phyloP scores from a whole-genome alignment of 2,888 invertebrate species.

The Cephus spinipes region DNA sequence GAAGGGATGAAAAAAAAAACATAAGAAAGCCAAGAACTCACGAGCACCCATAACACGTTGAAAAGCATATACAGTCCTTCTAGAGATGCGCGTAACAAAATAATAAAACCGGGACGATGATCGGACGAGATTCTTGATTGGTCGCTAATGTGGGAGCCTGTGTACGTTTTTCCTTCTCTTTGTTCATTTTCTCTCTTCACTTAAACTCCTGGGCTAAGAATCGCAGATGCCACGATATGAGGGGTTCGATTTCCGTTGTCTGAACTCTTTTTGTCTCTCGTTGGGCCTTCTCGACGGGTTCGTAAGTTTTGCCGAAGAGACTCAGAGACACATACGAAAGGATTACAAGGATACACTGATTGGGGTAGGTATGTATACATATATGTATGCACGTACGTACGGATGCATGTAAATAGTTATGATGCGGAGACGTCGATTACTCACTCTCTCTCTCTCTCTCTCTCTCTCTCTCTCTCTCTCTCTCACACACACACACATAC shows the following conservation, averaged over 20 bases:
- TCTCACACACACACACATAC: background rate
- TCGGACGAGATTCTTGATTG: constrained; percentile 45
- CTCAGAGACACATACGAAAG: background rate
- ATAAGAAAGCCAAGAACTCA: constrained; percentile 20
- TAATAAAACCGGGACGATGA: constrained; percentile 36
- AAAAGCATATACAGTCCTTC: constrained; percentile 11
- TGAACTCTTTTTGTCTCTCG: background rate
- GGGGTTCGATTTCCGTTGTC: background rate
- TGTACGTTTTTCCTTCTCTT: background rate
- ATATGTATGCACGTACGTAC: constrained; percentile 6
- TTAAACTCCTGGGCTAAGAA: background rate
- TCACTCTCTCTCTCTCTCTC: background rate
- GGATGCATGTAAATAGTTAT: background rate
- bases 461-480: too few relatives aligned
- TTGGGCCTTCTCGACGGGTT: background rate
- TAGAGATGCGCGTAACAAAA: background rate
- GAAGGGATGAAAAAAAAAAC: constrained; percentile 16
- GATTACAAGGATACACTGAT: background rate
- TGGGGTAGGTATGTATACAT: background rate
- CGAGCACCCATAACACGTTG: constrained; percentile 33
- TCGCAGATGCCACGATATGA: background rate
- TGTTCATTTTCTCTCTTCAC: background rate
- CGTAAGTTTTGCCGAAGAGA: background rate
- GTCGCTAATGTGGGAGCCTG: constrained; percentile 5
- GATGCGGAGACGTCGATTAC: background rate